phyloP scores from a whole-genome alignment of 2,113 vertebrate species.

The Terrapene triunguis region DNA sequence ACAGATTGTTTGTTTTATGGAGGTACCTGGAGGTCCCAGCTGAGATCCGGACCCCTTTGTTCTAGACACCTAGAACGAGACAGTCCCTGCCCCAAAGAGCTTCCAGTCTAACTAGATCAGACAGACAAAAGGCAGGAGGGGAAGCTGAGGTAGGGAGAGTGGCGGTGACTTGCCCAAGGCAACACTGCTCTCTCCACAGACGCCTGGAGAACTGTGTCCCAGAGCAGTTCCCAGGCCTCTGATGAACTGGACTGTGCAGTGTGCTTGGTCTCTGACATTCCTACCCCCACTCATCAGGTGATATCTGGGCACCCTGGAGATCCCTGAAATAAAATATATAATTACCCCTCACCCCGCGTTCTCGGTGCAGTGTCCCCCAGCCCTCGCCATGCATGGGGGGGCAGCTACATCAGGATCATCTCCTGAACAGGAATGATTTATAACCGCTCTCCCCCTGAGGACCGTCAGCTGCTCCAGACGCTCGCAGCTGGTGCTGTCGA shows the following conservation, averaged over 20 bases:
- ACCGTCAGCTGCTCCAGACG: neutral
- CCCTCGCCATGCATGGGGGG: neutral
- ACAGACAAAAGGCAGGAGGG: neutral
- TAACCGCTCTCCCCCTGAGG: neutral
- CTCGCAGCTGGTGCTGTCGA: neutral
- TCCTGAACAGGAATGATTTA: neutral
- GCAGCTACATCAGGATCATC: neutral
- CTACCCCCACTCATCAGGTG: neutral
- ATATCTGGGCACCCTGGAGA: neutral
- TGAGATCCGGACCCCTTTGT: neutral
- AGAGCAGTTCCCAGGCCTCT: neutral
- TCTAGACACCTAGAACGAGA: neutral
- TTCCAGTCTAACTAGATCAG: neutral
- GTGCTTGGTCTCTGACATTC: too few relatives aligned
- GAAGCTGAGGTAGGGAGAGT: neutral
- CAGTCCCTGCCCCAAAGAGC: neutral
- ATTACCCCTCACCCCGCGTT: neutral
- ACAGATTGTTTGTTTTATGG: neutral
- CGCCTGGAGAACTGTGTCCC: neutral
- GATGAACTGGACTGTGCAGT: neutral
- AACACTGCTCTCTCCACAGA: too few relatives aligned
- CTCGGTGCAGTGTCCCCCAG: neutral
- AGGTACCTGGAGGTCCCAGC: neutral
- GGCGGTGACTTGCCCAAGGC: fast-evolving
- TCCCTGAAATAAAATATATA: neutral